phyloP scores from a whole-genome alignment of 2,888 invertebrate species.

The Theodoxus fluviatilis region DNA sequence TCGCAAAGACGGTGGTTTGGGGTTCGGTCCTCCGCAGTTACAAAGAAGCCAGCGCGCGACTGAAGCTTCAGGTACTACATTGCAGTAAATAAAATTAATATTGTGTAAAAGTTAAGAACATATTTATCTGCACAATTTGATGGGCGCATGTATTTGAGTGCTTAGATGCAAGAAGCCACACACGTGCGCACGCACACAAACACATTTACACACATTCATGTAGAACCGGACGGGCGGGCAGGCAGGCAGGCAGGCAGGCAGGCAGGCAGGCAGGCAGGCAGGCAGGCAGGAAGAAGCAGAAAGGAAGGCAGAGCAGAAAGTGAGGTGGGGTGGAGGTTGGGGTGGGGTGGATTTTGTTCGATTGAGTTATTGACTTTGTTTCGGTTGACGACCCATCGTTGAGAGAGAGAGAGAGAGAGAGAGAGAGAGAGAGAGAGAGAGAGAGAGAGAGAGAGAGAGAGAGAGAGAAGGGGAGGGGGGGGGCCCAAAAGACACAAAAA shows the following conservation, averaged over 20 bases:
- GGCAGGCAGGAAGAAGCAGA: background rate
- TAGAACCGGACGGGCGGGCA: too few species aligned
- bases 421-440: too few species aligned
- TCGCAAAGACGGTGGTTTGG: too few species aligned
- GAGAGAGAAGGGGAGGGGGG: background rate
- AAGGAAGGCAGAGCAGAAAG: background rate
- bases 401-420: constrained; percentile 4
- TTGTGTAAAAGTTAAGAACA: background rate
- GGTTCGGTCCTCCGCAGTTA: too few species aligned
- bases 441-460: too few species aligned
- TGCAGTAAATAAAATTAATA: background rate
- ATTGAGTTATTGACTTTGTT: too few species aligned
- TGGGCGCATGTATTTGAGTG: background rate
- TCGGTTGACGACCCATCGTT: too few species aligned
- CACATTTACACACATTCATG: background rate
- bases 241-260: background rate
- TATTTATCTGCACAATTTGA: background rate
- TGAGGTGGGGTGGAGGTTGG: background rate
- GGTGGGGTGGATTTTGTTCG: too few species aligned
- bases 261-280: background rate
- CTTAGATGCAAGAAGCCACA: too few species aligned
- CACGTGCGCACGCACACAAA: background rate
- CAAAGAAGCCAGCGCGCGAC: too few species aligned
- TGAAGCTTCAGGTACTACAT: too few species aligned
- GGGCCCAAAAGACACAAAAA: background rate